Percentiles rank a stretch among this genome's conserved stretches.
phyloP scores from a whole-genome alignment of 2,888 invertebrate genomes.

The Melanostoma scalare region DNA sequence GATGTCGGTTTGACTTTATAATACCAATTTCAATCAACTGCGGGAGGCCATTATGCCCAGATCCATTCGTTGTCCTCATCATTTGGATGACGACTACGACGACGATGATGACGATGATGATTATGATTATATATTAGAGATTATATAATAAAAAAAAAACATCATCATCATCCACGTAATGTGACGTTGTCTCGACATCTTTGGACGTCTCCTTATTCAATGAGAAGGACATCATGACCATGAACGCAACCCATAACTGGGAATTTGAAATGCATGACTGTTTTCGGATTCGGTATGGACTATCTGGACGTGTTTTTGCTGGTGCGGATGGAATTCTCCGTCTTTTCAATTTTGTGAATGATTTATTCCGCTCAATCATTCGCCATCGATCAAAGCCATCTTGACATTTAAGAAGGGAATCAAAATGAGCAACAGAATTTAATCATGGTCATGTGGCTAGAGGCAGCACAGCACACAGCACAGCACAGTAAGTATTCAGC shows the following conservation, averaged over 20 bases:
- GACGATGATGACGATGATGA: conserved; percentile 7
- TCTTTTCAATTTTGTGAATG: conserved; percentile 70
- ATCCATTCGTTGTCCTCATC: conserved; percentile 63
- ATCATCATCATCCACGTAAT: conserved; percentile 40
- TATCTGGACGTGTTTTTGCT: neutral
- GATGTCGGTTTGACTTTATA: conserved; percentile 64
- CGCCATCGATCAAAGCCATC: conserved; percentile 70
- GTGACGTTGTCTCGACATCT: conserved; percentile 53
- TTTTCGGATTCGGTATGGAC: conserved; percentile 46
- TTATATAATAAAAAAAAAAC: conserved; percentile 13
- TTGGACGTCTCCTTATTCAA: conserved; percentile 38
- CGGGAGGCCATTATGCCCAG: conserved; percentile 64
- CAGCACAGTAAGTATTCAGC: neutral
- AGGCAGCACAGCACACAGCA: conserved; percentile 4
- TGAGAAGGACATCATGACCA: conserved; percentile 65
- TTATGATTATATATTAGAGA: too few species aligned
- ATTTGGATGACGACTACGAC: conserved; percentile 51
- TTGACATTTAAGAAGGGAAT: conserved; percentile 67
- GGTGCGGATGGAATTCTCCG: conserved; percentile 35
- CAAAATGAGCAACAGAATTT: conserved; percentile 66
- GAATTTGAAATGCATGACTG: conserved; percentile 68
- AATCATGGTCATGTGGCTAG: conserved; percentile 59
- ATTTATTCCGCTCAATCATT: conserved; percentile 73
- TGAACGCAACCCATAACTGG: conserved; percentile 63
- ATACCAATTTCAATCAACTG: conserved; percentile 71